Evolutionary conservation across 2,888 invertebrate species (phyloP), one percentile per base, ranked within the genome.

Genomic region (Temnothorax unifasciatus): DNA sequence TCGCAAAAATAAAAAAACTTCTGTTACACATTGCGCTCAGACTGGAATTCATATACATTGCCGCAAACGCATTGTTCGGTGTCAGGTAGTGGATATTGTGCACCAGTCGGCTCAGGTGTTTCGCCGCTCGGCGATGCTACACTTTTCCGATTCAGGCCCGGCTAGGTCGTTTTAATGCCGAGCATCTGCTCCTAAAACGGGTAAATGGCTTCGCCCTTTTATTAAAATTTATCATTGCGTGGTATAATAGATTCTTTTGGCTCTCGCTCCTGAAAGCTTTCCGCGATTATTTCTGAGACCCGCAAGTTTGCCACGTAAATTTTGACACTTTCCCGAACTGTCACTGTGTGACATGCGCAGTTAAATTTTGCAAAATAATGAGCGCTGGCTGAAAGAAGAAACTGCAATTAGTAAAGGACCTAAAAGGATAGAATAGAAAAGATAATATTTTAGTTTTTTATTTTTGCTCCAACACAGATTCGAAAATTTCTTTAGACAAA

Each of bases 11-110:
- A 73, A 73, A 73, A 73, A 81, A 79, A 8, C 44, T 59, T 25
- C 11, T 47, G 29, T 6, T 54, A 29, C 50, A 79, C 29, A 21
- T 18, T 44, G 71, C 68, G 64, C 79, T 76, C 68, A 54, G 59
- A 34, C 66, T 69, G 85, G 76, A 74, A 86, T 86, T 85, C 82
- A 84, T 84, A 82, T 84, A 82, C 85, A 85, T 86, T 84, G 83
- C 75, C 87, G 90, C 88, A 84, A 86, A 85, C 71, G 89, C 68
- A 91, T 91, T 91, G 90, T 91, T 88, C 82, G 86, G 61, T 77
- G 86, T 87, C 85, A 86, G 87, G 81, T 88, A 87, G 86, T 76
- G 81, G 73, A 74, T 85, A 87, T 81, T 81, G 75, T 52, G 66
- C 85, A 83, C 81, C 83, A 79, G 87, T 87, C 75, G 77, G 85